Evolutionary conservation across 2,797 vertebrate genomes (phyloP).

Genomic region (Ctenopoma multispine): DNA sequence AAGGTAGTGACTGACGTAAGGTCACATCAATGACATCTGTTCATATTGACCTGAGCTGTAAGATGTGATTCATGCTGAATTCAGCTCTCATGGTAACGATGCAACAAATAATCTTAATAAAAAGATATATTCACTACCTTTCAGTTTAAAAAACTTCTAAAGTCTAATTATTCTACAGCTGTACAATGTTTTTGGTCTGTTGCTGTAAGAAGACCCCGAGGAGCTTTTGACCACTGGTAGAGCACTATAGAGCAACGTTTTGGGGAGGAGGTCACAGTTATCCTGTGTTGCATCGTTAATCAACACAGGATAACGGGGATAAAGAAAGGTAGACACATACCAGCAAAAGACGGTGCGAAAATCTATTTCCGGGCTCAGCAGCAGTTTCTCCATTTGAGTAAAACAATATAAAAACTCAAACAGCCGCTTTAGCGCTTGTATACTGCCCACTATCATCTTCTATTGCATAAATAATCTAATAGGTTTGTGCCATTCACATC

Average conservation of each 20-base stretch:
- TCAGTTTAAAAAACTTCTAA: not conserved
- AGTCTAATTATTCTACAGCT: not conserved
- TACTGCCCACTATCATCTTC: too few species aligned
- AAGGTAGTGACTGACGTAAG: slow-evolving; percentile 15
- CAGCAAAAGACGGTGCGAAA: not conserved
- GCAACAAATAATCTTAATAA: not conserved
- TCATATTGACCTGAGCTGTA: not conserved
- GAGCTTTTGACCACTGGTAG: too few species aligned
- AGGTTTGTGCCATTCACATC: too few species aligned
- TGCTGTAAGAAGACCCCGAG: too few species aligned
- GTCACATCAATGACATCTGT: slow-evolving; percentile 1
- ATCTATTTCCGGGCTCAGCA: not conserved
- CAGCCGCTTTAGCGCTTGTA: too few species aligned
- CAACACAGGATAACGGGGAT: not conserved
- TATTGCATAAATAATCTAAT: too few species aligned
- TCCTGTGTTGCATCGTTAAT: not conserved
- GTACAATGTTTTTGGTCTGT: not conserved
- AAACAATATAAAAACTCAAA: too few species aligned
- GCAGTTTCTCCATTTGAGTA: too few species aligned
- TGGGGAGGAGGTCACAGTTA: not conserved
- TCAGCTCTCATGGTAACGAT: not conserved
- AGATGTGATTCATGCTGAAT: not conserved
- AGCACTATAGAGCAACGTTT: not conserved
- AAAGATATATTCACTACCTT: not conserved
- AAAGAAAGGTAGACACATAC: not conserved